Evolutionary conservation across 2,797 vertebrate genomes (phyloP), one percentile per base, ranked within the genome.

Genomic region (Hydrophis major): DNA sequence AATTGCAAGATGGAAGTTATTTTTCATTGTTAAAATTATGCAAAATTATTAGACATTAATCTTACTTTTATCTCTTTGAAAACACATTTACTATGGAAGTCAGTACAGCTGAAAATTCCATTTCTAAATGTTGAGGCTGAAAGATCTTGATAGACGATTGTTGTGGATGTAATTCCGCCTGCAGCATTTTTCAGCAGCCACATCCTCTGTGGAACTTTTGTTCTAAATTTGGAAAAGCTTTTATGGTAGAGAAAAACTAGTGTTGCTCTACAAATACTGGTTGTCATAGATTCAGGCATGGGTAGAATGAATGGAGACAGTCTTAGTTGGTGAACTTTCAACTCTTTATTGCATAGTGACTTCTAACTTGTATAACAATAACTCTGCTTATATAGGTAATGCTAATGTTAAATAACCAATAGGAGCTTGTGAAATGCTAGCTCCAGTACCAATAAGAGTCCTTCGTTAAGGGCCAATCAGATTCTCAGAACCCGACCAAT

Each of bases 61-160:
- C 5, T 87, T 50, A 92, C 25, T 63, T 93, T 94, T 63, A 92
- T 92, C 74, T 95, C 87, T 88, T 94, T 96, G 92, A 91, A 96
- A 96, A 94, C 37, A 0, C 0, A 0, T 12, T 57, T 92, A 3
- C 0, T 57, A 28, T 11, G 37, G 95, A 94, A 69, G 88, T 87
- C 87, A 94, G 27, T 47, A 90, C 89, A 90, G 86, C 86, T 93
- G 94, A 78, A 0, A 0, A 60, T 66, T 94, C 95, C 89, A 93
- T 92, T 89, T 94, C 32, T 0, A 6, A 59, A 32, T 95, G 16
- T 93, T 95, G 88, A 94, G 59, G 25, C 5, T 1, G n/a, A 14
- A 60, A 91, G n/a, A 14, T 91, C 96, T 92, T 93, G 47, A 59
- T 28, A 0, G 0, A 86, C 16, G 1, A 4, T 92, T 69, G 50